These are phyloP conservation scores for Biston stratarius DNA, from an alignment of 2,888 invertebrate species.

Conservation along the genomic window DNA sequence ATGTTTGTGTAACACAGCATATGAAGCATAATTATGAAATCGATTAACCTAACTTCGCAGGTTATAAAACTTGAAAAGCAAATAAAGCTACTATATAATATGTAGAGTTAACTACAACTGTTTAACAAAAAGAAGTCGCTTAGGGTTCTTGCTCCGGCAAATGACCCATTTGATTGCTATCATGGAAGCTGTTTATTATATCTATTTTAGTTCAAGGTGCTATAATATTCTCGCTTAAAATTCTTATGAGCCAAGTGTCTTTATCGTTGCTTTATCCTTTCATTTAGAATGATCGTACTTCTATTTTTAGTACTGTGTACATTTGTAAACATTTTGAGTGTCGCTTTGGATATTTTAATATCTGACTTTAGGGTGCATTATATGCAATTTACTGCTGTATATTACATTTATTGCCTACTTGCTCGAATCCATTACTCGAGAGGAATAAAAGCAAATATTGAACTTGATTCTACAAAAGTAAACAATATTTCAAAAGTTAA, in stretches of 20 bases:
- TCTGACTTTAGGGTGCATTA: constrained; percentile 3
- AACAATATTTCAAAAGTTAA: neutral
- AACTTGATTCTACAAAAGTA: neutral
- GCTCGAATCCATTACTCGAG: constrained; percentile 8
- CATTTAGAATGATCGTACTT: constrained; percentile 27
- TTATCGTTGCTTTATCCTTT: constrained; percentile 60
- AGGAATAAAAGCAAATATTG: constrained; percentile 13
- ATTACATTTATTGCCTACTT: constrained; percentile 4
- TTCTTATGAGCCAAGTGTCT: constrained; percentile 52
- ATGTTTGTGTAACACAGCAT: neutral
- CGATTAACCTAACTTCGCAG: constrained; percentile 1
- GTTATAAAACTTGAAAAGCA: constrained; percentile 1
- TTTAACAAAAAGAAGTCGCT: constrained; percentile 19
- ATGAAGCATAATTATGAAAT: no score
- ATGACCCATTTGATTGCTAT: constrained; percentile 32
- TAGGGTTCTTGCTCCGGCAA: constrained; percentile 12
- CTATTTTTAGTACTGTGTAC: constrained; percentile 36
- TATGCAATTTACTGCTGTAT: constrained; percentile 17
- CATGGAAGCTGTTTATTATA: constrained; percentile 18
- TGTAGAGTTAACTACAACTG: constrained; percentile 11
- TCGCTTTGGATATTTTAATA: constrained; percentile 34
- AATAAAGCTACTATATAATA: constrained; percentile 13
- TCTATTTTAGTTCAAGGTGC: constrained; percentile 28
- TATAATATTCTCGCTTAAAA: constrained; percentile 41
- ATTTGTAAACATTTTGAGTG: constrained; percentile 42